phyloP scores from a whole-genome alignment of 2,113 vertebrate species.

The Tyrannus savana region DNA sequence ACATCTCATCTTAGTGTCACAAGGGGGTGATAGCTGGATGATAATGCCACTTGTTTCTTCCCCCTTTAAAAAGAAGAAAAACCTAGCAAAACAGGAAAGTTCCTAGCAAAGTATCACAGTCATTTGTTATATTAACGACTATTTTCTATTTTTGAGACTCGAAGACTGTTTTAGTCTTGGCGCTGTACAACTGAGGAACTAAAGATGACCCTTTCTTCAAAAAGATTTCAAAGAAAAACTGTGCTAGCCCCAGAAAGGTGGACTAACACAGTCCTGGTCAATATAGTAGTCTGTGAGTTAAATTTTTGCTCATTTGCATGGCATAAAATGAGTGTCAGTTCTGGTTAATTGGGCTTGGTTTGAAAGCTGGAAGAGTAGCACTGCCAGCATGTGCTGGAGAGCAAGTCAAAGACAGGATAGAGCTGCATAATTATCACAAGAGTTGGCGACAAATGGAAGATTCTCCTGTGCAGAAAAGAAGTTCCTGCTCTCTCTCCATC shows the following conservation, averaged over 20 bases:
- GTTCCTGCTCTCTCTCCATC: background rate
- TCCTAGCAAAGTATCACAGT: background rate
- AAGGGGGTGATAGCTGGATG: conserved; percentile 14
- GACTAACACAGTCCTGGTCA: background rate
- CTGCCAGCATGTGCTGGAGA: background rate
- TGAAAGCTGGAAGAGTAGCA: background rate
- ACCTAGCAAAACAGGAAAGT: background rate
- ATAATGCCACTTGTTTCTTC: background rate
- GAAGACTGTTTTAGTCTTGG: background rate
- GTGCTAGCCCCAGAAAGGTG: background rate
- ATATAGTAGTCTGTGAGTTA: background rate
- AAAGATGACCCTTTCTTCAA: background rate
- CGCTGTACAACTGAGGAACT: background rate
- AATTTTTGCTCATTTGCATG: conserved; percentile 25
- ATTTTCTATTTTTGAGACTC: background rate
- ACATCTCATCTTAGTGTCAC: conserved; percentile 47
- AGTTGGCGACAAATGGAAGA: background rate
- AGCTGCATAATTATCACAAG: background rate
- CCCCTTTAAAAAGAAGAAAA: background rate
- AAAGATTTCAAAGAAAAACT: background rate
- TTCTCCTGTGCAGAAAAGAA: background rate
- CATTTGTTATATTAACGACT: background rate
- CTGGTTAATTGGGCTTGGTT: background rate
- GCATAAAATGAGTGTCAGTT: background rate
- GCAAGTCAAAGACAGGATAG: background rate